These are phyloP conservation scores for Centropus bengalensis DNA, from an alignment of 2,113 vertebrate genomes.

Conservation along the genomic window DNA sequence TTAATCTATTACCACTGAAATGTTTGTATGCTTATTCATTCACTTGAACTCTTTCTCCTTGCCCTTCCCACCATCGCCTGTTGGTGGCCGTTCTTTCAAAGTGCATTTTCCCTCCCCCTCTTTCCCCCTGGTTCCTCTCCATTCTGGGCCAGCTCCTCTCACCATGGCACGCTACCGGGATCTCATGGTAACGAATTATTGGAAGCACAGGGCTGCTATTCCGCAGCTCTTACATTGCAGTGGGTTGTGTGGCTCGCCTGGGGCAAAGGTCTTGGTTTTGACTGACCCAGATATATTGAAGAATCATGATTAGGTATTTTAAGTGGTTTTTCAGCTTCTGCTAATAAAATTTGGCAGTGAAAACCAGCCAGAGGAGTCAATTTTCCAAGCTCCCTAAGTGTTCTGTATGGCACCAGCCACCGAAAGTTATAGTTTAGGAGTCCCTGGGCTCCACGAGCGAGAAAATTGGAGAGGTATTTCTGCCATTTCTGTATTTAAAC, in stretches of 20 bases:
- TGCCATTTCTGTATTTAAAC: conserved; percentile 24
- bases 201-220: not conserved
- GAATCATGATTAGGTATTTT: not conserved
- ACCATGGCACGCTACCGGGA: not conserved
- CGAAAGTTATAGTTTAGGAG: conserved; percentile 26
- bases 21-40: not conserved
- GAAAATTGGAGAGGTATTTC: conserved; percentile 43
- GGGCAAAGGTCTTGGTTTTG: not conserved
- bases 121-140: not conserved
- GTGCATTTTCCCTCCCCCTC: not conserved
- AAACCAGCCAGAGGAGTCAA: not conserved
- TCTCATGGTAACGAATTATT: not conserved
- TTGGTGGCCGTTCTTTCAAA: not conserved
- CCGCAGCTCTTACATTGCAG: not conserved
- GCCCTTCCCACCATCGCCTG: not conserved
- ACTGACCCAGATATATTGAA: not conserved
- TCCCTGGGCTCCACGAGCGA: not conserved
- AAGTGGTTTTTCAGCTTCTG: not conserved
- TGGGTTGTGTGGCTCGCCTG: not conserved
- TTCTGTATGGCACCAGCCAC: conserved; percentile 30
- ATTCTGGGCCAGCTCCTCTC: not conserved
- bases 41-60: not conserved
- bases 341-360: not conserved
- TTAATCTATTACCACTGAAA: not conserved
- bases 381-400: conserved; percentile 14